Evolutionary conservation across 23 tunicate genomes (phyloP).

Genomic region (Trididemnum clinides): DNA sequence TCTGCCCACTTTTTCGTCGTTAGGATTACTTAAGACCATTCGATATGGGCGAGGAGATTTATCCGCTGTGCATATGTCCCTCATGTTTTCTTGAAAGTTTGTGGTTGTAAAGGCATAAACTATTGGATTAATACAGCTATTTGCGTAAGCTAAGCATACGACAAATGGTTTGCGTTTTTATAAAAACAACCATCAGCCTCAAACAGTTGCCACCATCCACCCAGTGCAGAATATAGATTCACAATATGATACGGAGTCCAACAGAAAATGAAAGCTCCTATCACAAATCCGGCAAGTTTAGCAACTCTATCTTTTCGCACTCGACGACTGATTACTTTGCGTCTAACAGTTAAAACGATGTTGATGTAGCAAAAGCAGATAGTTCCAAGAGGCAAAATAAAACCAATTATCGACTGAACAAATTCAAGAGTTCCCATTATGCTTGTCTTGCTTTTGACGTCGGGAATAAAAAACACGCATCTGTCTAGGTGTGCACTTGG

Average conservation of each 20-base stretch:
- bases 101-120: constrained; percentile 90
- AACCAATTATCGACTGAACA: constrained; percentile 50
- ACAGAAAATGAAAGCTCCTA: constrained; percentile 76
- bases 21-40: constrained; percentile 59
- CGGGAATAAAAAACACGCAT: constrained; percentile 58
- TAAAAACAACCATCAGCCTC: constrained; percentile 33
- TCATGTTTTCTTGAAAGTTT: constrained; percentile 78
- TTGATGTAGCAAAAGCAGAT: constrained; percentile 68
- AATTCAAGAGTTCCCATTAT: constrained; percentile 58
- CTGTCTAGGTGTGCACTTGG: background rate
- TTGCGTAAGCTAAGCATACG: constrained; percentile 78
- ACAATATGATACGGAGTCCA: constrained; percentile 73
- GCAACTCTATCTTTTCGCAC: constrained; percentile 81
- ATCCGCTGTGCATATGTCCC: constrained; percentile 60
- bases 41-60: constrained; percentile 49
- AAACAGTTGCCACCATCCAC: constrained; percentile 80
- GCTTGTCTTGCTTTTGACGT: constrained; percentile 12
- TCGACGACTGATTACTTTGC: constrained; percentile 67
- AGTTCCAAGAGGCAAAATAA: constrained; percentile 59
- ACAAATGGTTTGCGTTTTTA: constrained; percentile 51
- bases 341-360: constrained; percentile 58
- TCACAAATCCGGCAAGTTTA: constrained; percentile 62
- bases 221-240: constrained; percentile 57
- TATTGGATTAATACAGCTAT: constrained; percentile 87
- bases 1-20: background rate